phyloP scores from a whole-genome alignment of 2,888 invertebrate species.

The Blera fallax region DNA sequence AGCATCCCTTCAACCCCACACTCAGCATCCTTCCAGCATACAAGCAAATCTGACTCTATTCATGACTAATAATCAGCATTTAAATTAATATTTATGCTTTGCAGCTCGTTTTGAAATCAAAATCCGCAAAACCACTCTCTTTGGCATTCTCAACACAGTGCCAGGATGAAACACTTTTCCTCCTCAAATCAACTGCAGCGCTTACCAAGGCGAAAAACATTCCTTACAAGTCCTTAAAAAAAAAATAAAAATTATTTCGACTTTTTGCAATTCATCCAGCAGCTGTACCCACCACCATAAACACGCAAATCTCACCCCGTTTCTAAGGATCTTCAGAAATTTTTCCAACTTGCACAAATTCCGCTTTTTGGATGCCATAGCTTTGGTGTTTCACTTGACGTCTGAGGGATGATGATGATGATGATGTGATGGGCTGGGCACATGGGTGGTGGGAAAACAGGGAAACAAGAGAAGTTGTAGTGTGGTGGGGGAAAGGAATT shows the following conservation, averaged over 20 bases:
- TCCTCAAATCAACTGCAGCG: not conserved
- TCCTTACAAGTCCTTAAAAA: not conserved
- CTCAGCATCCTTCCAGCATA: not conserved
- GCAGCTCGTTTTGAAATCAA: slow-evolving; percentile 23
- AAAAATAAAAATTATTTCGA: no score
- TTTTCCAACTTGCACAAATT: not conserved
- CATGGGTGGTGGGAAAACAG: not conserved
- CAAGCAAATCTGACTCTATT: not conserved
- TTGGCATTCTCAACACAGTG: not conserved
- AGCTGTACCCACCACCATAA: no score
- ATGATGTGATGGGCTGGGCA: not conserved
- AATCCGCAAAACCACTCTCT: slow-evolving; percentile 13
- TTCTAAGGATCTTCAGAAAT: slow-evolving; percentile 19
- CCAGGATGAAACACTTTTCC: not conserved
- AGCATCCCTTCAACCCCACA: not conserved
- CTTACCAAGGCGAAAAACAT: not conserved
- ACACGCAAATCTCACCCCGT: no score
- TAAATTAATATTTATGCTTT: slow-evolving; percentile 23
- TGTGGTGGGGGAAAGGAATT: slow-evolving; percentile 1
- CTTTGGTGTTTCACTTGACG: slow-evolving; percentile 18
- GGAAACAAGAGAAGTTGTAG: not conserved
- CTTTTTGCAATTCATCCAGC: slow-evolving; percentile 1
- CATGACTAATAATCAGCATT: slow-evolving; percentile 28
- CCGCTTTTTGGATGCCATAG: not conserved
- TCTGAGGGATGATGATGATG: slow-evolving; percentile 1